Conservation (phyloP, 2,113 vertebrate species). For the Burhinus oedicnemus region DNA sequence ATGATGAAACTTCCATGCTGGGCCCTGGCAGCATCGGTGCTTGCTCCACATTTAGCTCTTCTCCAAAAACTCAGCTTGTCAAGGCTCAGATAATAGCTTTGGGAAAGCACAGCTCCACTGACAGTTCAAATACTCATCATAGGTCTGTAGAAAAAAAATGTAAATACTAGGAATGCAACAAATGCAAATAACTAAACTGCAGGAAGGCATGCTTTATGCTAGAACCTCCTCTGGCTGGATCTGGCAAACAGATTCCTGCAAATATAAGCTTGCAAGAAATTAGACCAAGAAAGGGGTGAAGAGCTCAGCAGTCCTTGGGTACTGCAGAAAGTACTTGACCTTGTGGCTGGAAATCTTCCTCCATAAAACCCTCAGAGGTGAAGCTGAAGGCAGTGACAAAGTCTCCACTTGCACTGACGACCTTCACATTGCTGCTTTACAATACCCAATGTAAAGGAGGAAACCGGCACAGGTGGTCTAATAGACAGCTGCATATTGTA, state of each 20-base stretch:
- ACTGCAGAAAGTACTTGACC: not conserved
- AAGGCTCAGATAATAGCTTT: not conserved
- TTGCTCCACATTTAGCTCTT: not conserved
- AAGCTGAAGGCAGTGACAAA: not conserved
- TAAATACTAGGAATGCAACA: not conserved
- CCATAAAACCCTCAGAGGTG: not conserved
- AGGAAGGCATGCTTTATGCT: not conserved
- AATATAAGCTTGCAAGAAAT: not conserved
- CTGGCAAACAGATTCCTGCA: not conserved
- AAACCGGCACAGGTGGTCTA: not conserved
- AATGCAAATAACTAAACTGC: not conserved
- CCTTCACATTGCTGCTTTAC: not conserved
- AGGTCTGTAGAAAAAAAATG: not conserved
- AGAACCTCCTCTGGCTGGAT: not conserved
- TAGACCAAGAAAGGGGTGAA: not conserved
- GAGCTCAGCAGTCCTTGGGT: not conserved
- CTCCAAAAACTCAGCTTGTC: not conserved
- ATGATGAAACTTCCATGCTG: not conserved
- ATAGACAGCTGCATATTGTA: not conserved
- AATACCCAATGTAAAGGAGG: not conserved
- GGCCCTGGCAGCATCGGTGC: not conserved
- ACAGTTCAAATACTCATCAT: not conserved
- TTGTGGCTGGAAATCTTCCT: not conserved
- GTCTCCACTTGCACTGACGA: not conserved
- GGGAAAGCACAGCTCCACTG: not conserved